Evolutionary conservation across 1,140 invertebrate genomes (phyloP).

Genomic region (Bombus waltoni): DNA sequence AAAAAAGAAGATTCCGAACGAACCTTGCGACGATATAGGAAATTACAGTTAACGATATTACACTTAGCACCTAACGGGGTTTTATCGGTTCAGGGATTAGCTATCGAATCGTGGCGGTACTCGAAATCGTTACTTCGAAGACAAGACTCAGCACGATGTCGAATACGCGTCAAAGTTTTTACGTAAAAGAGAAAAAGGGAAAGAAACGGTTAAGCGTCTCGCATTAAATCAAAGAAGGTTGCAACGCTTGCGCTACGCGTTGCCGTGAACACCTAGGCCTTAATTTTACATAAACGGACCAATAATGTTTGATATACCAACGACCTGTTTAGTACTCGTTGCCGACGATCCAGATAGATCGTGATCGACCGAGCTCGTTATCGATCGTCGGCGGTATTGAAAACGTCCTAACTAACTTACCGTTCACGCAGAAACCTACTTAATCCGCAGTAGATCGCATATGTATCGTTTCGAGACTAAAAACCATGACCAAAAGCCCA

Average conservation of each 20-base stretch:
- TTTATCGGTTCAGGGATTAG: conserved; percentile 33
- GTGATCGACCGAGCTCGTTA: not conserved
- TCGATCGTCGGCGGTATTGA: conserved; percentile 42
- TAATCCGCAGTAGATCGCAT: conserved; percentile 26
- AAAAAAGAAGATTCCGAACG: conserved; percentile 1
- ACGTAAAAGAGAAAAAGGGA: not conserved
- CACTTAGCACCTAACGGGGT: conserved; percentile 64
- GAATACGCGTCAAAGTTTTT: not conserved
- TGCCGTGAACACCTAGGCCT: conserved; percentile 55
- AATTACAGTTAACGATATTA: conserved; percentile 58
- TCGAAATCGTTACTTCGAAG: not conserved
- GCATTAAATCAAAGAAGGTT: conserved; percentile 3
- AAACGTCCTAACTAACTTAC: conserved; percentile 65
- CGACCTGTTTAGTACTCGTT: conserved; percentile 4
- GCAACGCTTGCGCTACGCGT: conserved; percentile 18
- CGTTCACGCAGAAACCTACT: conserved; percentile 30
- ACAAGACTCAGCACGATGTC: not conserved
- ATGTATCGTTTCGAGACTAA: conserved; percentile 26
- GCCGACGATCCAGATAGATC: conserved; percentile 6
- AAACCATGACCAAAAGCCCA: not conserved
- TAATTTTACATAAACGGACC: conserved; percentile 25
- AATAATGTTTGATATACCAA: conserved; percentile 3
- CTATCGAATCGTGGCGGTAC: not conserved
- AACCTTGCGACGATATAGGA: conserved; percentile 47
- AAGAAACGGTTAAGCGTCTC: not conserved